Evolutionary conservation across 2,888 invertebrate species (phyloP).

Genomic region (Lomographa bimaculata): DNA sequence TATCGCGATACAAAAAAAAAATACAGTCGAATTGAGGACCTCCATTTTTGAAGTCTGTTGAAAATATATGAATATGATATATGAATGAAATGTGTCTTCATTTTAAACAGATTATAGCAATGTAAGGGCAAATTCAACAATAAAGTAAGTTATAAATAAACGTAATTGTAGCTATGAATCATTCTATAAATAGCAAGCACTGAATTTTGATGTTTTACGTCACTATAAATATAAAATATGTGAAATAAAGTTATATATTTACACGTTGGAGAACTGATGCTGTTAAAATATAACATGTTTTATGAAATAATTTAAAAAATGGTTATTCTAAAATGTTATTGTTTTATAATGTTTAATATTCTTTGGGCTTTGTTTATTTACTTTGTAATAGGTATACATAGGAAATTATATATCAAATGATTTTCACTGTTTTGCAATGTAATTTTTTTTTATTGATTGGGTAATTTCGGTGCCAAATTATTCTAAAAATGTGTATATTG

Average conservation of each 20-base stretch:
- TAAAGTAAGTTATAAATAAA: too few relatives aligned
- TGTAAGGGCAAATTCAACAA: constrained; percentile 3
- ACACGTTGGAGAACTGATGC: constrained; percentile 59
- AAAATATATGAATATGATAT: too few relatives aligned
- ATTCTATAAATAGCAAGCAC: constrained; percentile 51
- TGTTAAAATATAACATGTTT: constrained; percentile 40
- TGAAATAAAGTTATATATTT: constrained; percentile 69
- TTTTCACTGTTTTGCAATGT: background rate
- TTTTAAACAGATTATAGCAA: constrained; percentile 11
- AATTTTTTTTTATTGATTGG: background rate
- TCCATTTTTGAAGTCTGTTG: too few relatives aligned
- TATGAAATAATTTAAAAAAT: too few relatives aligned
- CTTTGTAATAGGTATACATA: too few relatives aligned
- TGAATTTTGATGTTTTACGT: constrained; percentile 79
- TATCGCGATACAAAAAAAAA: too few relatives aligned
- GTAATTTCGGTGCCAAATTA: constrained; percentile 20
- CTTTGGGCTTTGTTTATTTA: too few relatives aligned
- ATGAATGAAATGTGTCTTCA: too few relatives aligned
- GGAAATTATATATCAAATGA: too few relatives aligned
- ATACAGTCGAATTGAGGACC: too few relatives aligned
- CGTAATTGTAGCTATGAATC: too few relatives aligned
- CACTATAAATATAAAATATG: constrained; percentile 58
- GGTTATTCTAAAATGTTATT: background rate
- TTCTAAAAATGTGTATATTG: constrained; percentile 17
- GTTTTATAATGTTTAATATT: constrained; percentile 24